Evolutionary conservation across 2,888 invertebrate genomes (phyloP), one percentile per base, ranked within the genome.

Genomic region (Pollenia angustigena): DNA sequence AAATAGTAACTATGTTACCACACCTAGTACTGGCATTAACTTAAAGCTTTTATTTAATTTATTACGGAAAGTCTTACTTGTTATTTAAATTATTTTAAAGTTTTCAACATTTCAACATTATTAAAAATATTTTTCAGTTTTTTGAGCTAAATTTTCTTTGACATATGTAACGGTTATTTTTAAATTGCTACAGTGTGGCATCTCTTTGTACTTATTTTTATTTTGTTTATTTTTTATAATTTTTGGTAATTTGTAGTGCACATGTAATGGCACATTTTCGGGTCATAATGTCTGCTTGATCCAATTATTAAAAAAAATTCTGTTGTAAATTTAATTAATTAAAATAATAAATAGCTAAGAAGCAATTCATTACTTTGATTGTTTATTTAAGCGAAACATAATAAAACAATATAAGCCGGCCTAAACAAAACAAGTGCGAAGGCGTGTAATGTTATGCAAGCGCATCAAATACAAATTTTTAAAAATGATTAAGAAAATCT

Each of bases 391-490:
- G n/a, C 9, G 14, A 50, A 83, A 60, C 8, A n/a, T 46, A 60
- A 52, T 44, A 16, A 56, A 78, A 48, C 40, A 46, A 48, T 46
- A 52, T 16, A 68, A 56, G 52, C 18, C 56, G 66, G 40, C 3
- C 11, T 4, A 32, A 46, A 62, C 42, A 52, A 48, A 69, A 76
- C 23, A 9, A 46, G 10, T 18, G 48, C 18, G 1, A 44, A 44
- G 58, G 42, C 46, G 60, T 52, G 44, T 9, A 18, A 62, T 72
- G 79, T 86, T 86, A 86, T 82, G 86, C 86, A 86, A 86, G 86
- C 69, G 6, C 69, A 69, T 32, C 14, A 44, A 52, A 56, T 18
- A n/a, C 14, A 50, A n/a, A 14, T 14, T 46, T 60, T 12, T 42
- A 16, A 74, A 40, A 23, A 81, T 81, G 66, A 18, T 44, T 79